Conservation (phyloP, 2,888 invertebrate genomes). For the Nymphalis c-album region DNA sequence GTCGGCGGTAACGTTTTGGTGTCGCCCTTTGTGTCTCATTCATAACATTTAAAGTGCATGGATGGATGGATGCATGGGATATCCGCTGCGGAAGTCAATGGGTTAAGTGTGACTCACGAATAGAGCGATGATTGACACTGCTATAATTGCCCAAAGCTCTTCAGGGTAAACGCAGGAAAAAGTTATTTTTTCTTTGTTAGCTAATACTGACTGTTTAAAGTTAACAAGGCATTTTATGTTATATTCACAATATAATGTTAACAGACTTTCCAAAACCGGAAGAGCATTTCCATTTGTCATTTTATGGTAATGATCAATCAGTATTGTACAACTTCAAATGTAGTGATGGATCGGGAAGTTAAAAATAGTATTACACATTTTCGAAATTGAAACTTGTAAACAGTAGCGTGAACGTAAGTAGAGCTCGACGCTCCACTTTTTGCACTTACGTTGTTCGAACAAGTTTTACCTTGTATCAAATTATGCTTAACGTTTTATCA, state of each 20-base stretch:
- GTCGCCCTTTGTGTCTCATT: slow-evolving; percentile 60
- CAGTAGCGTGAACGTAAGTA: slow-evolving; percentile 28
- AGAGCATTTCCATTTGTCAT: too few species aligned
- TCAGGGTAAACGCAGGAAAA: background rate
- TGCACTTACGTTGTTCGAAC: slow-evolving; percentile 50
- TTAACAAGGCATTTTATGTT: background rate
- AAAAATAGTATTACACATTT: slow-evolving; percentile 31
- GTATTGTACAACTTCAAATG: background rate
- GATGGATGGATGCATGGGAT: slow-evolving; percentile 52
- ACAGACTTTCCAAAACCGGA: too few species aligned
- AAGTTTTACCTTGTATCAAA: slow-evolving; percentile 61
- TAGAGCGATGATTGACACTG: slow-evolving; percentile 29
- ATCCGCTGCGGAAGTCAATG: slow-evolving; percentile 57
- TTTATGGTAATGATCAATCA: background rate
- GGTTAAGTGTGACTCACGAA: slow-evolving; percentile 38
- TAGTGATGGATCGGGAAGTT: slow-evolving; percentile 8
- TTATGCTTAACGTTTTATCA: slow-evolving; percentile 48
- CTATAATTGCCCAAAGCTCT: slow-evolving; percentile 39
- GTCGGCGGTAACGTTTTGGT: slow-evolving; percentile 66
- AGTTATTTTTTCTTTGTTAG: background rate
- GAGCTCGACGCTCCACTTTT: slow-evolving; percentile 38
- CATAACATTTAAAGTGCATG: slow-evolving; percentile 54
- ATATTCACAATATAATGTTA: too few species aligned
- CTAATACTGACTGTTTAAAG: background rate
- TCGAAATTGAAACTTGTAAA: slow-evolving; percentile 36